Conservation (phyloP, 92 coral and sea anemone genomes). For the Palythoa heliodiscus region DNA sequence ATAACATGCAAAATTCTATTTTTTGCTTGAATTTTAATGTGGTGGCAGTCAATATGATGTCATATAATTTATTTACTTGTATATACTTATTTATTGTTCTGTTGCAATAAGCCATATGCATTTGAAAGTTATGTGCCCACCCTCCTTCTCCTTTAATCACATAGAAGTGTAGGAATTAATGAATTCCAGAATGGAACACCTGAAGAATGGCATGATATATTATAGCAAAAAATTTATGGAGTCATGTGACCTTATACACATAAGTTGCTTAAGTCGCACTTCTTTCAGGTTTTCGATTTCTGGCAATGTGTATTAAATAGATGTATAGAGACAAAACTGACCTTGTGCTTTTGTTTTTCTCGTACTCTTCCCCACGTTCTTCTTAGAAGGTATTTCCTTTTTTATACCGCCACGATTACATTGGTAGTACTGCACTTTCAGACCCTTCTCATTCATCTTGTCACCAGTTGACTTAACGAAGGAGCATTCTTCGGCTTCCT, state of each 20-base stretch:
- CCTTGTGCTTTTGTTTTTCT: background rate
- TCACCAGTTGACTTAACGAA: slow-evolving; percentile 52
- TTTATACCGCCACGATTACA: slow-evolving; percentile 51
- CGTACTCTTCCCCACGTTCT: background rate
- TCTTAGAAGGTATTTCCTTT: background rate
- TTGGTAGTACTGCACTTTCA: slow-evolving; percentile 49
- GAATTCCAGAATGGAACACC: background rate
- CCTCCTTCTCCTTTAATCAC: background rate
- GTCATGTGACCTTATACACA: background rate
- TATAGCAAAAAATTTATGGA: background rate
- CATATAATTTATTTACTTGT: background rate
- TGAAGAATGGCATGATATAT: background rate
- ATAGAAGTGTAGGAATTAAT: background rate
- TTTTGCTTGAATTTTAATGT: background rate
- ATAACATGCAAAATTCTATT: background rate
- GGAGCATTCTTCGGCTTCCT: slow-evolving; percentile 51
- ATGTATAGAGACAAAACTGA: too few relatives aligned
- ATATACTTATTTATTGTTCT: background rate
- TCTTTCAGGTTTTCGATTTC: background rate
- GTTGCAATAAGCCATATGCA: background rate
- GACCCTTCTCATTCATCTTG: background rate
- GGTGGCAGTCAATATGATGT: background rate
- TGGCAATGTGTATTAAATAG: background rate
- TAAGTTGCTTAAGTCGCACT: background rate
- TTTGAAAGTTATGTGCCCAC: background rate